Evolutionary conservation across 30 jellyfish, hydroid and myxozoan species (phyloP).

Genomic region (Haliclystus octoradiatus): DNA sequence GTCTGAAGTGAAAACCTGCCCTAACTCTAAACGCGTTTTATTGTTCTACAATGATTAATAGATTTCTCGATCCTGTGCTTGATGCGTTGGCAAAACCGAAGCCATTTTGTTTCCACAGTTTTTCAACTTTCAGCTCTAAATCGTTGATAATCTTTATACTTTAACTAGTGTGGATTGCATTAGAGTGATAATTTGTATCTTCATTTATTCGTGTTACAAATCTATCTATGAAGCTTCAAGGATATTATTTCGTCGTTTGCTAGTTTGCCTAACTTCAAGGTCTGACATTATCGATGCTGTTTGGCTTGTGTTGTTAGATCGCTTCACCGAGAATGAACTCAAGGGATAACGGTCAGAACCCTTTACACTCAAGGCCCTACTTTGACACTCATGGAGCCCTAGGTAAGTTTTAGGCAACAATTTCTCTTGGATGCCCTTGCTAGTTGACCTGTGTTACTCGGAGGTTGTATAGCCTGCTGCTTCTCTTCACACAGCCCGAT

Average conservation of each 20-base stretch:
- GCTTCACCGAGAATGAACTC: background rate
- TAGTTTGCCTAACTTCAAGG: too few species aligned
- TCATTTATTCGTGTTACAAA: too few species aligned
- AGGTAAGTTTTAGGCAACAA: background rate
- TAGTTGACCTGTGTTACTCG: too few species aligned
- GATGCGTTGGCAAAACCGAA: slow-evolving; percentile 17
- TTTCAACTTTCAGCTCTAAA: background rate
- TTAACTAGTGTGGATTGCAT: slow-evolving; percentile 14
- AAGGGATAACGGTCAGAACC: background rate
- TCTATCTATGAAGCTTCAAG: too few species aligned
- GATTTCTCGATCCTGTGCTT: slow-evolving; percentile 8
- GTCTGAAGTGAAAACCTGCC: slow-evolving; percentile 65
- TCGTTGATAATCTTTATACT: background rate
- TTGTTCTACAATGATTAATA: slow-evolving; percentile 66
- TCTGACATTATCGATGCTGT: background rate
- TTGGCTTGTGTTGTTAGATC: too few species aligned
- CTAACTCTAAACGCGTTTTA: slow-evolving; percentile 13
- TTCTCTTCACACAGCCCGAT: too few species aligned
- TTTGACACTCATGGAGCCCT: background rate
- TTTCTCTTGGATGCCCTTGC: too few species aligned
- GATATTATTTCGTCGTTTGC: too few species aligned
- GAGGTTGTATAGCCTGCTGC: too few species aligned
- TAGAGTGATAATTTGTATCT: too few species aligned
- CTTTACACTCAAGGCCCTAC: background rate
- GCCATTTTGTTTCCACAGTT: background rate